phyloP scores from a whole-genome alignment of 2,113 vertebrate species.

The Cichladusa arquata region DNA sequence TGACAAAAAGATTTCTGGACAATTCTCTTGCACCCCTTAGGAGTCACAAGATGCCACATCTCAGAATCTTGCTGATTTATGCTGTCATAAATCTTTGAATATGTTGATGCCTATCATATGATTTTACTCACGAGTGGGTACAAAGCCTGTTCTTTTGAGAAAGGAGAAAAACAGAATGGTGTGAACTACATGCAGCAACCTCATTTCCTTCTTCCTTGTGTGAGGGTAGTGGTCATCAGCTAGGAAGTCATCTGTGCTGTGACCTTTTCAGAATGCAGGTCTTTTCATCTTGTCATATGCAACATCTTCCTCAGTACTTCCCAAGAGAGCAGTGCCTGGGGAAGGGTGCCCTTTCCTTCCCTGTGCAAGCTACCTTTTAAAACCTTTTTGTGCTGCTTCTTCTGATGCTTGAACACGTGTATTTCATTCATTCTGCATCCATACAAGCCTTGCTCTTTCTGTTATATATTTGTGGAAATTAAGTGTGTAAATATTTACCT shows the following conservation, averaged over 20 bases:
- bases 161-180: background rate
- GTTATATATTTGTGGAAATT: background rate
- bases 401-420: background rate
- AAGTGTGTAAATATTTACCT: background rate
- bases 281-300: background rate
- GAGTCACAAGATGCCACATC: background rate
- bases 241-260: background rate
- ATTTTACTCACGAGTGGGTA: background rate
- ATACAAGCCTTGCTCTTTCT: background rate
- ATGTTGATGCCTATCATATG: accelerated
- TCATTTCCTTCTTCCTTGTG: background rate
- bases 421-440: background rate
- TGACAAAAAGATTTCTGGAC: background rate
- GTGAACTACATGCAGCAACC: background rate
- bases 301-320: background rate
- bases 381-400: background rate
- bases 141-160: background rate
- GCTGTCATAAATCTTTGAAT: background rate
- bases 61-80: background rate
- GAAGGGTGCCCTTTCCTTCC: background rate
- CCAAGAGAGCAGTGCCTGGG: background rate
- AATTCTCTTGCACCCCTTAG: background rate
- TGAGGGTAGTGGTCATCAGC: background rate
- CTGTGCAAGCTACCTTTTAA: background rate
- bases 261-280: background rate